Evolutionary conservation across 2,113 vertebrate species (phyloP).

Genomic region (Poeciliopsis prolifica): DNA sequence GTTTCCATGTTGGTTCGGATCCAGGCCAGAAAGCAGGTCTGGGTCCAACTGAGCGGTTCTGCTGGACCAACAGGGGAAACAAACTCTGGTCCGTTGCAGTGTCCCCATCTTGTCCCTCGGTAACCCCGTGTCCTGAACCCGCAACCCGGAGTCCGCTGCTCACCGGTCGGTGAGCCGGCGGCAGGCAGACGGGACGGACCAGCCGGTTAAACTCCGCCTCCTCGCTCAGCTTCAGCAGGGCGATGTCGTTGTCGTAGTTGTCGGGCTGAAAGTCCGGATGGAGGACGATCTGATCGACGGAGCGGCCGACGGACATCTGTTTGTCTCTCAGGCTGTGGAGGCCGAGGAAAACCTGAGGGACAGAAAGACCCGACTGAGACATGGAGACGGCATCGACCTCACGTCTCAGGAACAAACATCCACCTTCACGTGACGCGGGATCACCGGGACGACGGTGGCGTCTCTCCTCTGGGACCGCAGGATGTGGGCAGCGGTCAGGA

Average conservation of each 20-base stretch:
- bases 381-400: too few species aligned
- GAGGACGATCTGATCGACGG: conserved; percentile 85
- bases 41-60: too few species aligned
- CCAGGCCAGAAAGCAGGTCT: too few species aligned
- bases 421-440: conserved; percentile 85
- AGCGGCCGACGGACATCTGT: conserved; percentile 77
- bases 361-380: neutral
- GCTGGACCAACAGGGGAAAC: too few species aligned
- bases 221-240: conserved; percentile 86
- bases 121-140: too few species aligned
- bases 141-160: neutral
- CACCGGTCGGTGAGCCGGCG: conserved; percentile 72
- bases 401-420: neutral
- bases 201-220: conserved; percentile 79
- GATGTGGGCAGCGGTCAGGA: conserved; percentile 92
- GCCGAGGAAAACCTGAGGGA: conserved; percentile 84
- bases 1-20: too few species aligned
- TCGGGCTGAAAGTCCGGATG: conserved; percentile 90
- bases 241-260: conserved; percentile 95
- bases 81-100: too few species aligned
- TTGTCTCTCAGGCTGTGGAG: conserved; percentile 84
- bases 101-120: too few species aligned
- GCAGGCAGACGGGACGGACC: conserved; percentile 88
- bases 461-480: conserved; percentile 90
- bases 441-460: conserved; percentile 85